Base-by-base conservation (phyloP, 2,888 invertebrate species). In the Eilema caniola region DNA sequence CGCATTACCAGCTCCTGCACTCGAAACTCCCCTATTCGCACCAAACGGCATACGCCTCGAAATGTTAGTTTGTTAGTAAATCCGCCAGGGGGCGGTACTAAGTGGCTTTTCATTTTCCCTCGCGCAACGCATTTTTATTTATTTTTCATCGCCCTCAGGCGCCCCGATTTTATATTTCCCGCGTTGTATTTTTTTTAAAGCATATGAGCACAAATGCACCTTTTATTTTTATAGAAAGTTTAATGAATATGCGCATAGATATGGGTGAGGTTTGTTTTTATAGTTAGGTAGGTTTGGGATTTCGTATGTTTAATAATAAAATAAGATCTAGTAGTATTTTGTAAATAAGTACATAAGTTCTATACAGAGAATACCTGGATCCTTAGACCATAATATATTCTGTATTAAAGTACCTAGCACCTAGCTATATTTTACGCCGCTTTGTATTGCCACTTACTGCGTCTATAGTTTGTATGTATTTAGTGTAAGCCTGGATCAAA, bases 141-240 rank as follows among this genome's bases (percentile, higher is more conserved):
- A 94, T 94, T 92, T 94, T 93, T 93, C 94, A 94, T 94, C 90
- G 93, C 93, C 89, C 85, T 83, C 79, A 86, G 93, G 90, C 86
- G 79, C 83, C 86, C 86, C 90, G 90, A 91, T 91, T 92, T 93
- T 88, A 93, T 92, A 92, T 92, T 89, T 89, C 86, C 86, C 90
- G 89, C 91, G 93, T 92, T 91, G 89, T 91, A 91, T 90, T 92
- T 91, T 93, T n/a, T 93, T 92, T 93, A 93, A 92, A 92, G 90
- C 90, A 89, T 87, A 85, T 86, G 88, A 89, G 81, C 87, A 85
- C 89, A 92, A 91, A 91, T 91, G 87, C 70, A 74, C 75, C 89
- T 90, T 90, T 92, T 91, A 91, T 90, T 90, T 91, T 90, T 91
- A 89, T 89, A 89, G 88, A 90, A 89, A 86, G 86, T 75, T 80